A percentile compares a stretch with the other conserved stretches of the same genome.
Evolutionary conservation across 2,797 vertebrate species (phyloP).

Genomic region (Perodicticus potto): DNA sequence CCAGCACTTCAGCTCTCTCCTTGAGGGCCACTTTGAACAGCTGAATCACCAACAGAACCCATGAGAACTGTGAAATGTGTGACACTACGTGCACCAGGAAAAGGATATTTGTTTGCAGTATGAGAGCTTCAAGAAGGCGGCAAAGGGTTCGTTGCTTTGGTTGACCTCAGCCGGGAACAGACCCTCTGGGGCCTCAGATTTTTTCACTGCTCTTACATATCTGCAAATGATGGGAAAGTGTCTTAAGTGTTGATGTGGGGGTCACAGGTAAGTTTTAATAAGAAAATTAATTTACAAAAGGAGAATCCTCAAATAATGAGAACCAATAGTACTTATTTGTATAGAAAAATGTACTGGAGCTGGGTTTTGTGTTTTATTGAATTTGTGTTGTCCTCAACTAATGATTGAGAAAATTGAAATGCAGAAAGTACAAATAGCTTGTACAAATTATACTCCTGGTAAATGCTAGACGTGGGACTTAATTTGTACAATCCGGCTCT

Average conservation of each 20-base stretch:
- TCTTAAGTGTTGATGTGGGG: background rate
- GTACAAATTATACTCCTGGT: background rate
- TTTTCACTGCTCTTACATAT: background rate
- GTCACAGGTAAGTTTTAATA: background rate
- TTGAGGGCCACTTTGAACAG: background rate
- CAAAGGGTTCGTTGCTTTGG: background rate
- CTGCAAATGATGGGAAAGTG: background rate
- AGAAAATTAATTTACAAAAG: background rate
- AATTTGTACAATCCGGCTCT: background rate
- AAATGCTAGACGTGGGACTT: no score
- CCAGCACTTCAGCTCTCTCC: background rate
- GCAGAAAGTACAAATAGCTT: background rate
- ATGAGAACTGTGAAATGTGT: background rate
- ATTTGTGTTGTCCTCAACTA: background rate
- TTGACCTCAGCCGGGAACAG: background rate
- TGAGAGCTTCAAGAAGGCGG: background rate
- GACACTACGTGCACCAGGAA: background rate
- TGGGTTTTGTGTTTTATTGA: background rate
- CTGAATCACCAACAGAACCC: background rate
- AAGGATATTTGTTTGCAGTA: background rate
- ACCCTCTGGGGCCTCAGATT: background rate
- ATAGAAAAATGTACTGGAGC: background rate
- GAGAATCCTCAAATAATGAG: background rate
- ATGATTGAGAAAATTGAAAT: background rate
- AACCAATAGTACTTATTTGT: background rate